phyloP scores from a whole-genome alignment of 2,888 invertebrate species.

The Bedellia somnulentella region DNA sequence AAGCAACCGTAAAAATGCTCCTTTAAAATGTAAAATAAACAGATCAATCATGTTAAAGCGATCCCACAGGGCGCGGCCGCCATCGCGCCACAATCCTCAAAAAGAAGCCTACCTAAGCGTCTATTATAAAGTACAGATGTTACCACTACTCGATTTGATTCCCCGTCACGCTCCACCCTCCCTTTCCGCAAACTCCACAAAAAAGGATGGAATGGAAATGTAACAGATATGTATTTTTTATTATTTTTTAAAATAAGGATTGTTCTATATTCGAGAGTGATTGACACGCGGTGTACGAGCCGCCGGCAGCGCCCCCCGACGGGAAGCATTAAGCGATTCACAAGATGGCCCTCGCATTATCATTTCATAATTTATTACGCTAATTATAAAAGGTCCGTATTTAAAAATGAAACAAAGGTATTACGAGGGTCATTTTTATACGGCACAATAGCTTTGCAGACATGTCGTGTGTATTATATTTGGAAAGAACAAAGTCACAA shows the following conservation, averaged over 20 bases:
- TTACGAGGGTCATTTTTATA: constrained; percentile 39
- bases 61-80: constrained; percentile 59
- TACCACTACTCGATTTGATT: constrained; percentile 45
- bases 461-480: constrained; percentile 44
- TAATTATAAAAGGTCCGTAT: constrained; percentile 54
- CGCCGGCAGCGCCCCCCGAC: constrained; percentile 35
- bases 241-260: constrained; percentile 54
- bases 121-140: constrained; percentile 58
- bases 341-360: constrained; percentile 55
- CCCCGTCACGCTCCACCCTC: constrained; percentile 25
- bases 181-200: constrained; percentile 14
- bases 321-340: constrained; percentile 45
- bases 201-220: constrained; percentile 37
- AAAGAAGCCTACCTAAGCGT: constrained; percentile 60
- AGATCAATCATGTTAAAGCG: constrained; percentile 61
- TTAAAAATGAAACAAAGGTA: constrained; percentile 56
- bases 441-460: constrained; percentile 39
- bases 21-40: constrained; percentile 63
- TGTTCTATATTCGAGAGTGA: constrained; percentile 57
- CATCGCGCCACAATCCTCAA: constrained; percentile 49
- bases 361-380: constrained; percentile 61
- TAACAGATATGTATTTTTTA: constrained; percentile 49
- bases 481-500: constrained; percentile 51
- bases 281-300: constrained; percentile 56
- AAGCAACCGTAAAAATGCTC: constrained; percentile 61